Conservation (phyloP, 2,797 vertebrate species). For the Remorina albescens region DNA sequence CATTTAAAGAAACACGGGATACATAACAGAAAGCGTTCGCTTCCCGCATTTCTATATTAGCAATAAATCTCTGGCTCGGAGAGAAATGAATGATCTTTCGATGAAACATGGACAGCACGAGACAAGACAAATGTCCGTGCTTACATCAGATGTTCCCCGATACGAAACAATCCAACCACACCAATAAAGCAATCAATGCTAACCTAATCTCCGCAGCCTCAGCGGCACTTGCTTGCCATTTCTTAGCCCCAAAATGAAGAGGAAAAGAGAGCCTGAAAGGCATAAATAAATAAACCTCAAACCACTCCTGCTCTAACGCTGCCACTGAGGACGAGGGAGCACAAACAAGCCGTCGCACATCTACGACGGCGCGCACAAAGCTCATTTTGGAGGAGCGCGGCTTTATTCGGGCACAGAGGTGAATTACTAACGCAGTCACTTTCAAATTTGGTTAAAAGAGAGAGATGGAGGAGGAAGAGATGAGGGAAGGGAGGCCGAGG, state of each 20-base stretch:
- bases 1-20: constrained; percentile 13
- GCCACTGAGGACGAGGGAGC: constrained; percentile 53
- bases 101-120: constrained; percentile 66
- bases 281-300: constrained; percentile 83
- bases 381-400: constrained; percentile 56
- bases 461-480: constrained; percentile 25
- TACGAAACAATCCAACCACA: constrained; percentile 80
- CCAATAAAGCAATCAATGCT: constrained; percentile 85
- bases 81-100: constrained; percentile 78
- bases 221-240: constrained; percentile 75
- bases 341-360: constrained; percentile 56
- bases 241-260: constrained; percentile 81
- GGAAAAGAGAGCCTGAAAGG: constrained; percentile 78
- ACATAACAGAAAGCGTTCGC: constrained; percentile 30
- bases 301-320: constrained; percentile 71
- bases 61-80: constrained; percentile 71
- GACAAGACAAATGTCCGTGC: constrained; percentile 83
- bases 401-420: constrained; percentile 62
- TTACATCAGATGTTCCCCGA: constrained; percentile 77
- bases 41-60: constrained; percentile 39
- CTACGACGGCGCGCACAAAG: constrained; percentile 62
- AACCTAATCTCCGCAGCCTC: constrained; percentile 79
- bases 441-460: constrained; percentile 70
- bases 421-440: constrained; percentile 69
- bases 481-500: constrained; percentile 37